A percentile compares a stretch with the other conserved stretches of the same genome.
Conservation (phyloP, 1,140 invertebrate species). For the Phymastichus coffea region DNA sequence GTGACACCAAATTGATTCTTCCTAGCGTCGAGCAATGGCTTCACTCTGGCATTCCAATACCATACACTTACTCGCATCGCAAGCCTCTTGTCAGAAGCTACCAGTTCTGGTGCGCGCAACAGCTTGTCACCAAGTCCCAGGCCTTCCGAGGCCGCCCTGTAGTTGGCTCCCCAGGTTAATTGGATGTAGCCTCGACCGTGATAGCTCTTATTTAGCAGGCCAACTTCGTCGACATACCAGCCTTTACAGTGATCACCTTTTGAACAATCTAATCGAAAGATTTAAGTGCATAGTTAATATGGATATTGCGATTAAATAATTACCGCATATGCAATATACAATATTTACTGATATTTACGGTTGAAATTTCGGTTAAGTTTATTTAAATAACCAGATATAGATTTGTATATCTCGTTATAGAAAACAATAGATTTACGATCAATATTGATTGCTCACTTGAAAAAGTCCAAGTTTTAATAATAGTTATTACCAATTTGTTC, state of each 20-base stretch:
- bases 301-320: too few species aligned
- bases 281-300: too few species aligned
- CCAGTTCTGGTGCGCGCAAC: neutral
- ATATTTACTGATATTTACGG: too few species aligned
- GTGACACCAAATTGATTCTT: neutral
- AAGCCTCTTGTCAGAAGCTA: neutral
- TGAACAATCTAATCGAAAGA: neutral
- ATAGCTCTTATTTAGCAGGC: neutral
- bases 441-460: too few species aligned
- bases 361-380: too few species aligned
- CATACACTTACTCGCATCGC: constrained; percentile 1
- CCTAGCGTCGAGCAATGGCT: neutral
- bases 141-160: neutral
- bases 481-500: constrained; percentile 15
- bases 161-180: constrained; percentile 7
- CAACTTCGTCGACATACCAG: neutral
- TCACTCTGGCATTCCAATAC: constrained; percentile 4
- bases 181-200: constrained; percentile 8
- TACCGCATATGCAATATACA: too few species aligned
- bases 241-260: neutral
- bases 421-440: too few species aligned
- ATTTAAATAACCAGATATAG: too few species aligned
- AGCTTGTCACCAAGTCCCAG: neutral
- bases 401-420: too few species aligned
- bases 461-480: too few species aligned